A percentile compares a stretch with the other conserved stretches of the same genome.
Evolutionary conservation across 2,888 invertebrate genomes (phyloP).

Genomic region (Plemyria rubiginata): DNA sequence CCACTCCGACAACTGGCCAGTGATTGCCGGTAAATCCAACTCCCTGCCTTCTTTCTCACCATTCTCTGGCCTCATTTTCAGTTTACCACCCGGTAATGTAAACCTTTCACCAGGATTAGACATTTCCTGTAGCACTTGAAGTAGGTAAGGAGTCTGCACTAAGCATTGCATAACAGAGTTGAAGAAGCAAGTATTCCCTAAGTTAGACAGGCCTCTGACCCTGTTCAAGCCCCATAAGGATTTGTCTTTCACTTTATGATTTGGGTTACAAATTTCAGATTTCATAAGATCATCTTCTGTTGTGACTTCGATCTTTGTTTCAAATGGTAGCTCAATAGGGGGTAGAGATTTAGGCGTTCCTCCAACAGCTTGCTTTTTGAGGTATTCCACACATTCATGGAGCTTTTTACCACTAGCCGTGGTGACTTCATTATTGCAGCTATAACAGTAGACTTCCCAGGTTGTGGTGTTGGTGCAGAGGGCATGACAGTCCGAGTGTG

Average conservation of each 20-base stretch:
- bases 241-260: constrained; percentile 68
- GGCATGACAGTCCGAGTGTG: constrained; percentile 91
- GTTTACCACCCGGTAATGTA: constrained; percentile 89
- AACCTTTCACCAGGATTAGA: constrained; percentile 88
- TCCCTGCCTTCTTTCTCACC: constrained; percentile 74
- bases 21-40: constrained; percentile 86
- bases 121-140: constrained; percentile 89
- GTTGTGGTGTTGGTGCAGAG: constrained; percentile 89
- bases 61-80: constrained; percentile 77
- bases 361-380: constrained; percentile 84
- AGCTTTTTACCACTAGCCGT: constrained; percentile 87
- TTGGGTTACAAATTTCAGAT: constrained; percentile 44
- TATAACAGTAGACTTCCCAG: constrained; percentile 92
- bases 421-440: constrained; percentile 89
- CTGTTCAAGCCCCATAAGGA: constrained; percentile 74
- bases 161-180: constrained; percentile 98
- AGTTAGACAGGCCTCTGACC: constrained; percentile 93
- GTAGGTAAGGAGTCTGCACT: constrained; percentile 92
- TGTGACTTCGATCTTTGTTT: constrained; percentile 59
- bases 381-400: constrained; percentile 89
- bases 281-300: constrained; percentile 57
- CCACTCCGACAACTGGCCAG: constrained; percentile 88
- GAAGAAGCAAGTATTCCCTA: constrained; percentile 99
- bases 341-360: constrained; percentile 64
- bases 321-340: constrained; percentile 66